Conservation (phyloP, 2,888 invertebrate genomes). For the Portevinia maculata region DNA sequence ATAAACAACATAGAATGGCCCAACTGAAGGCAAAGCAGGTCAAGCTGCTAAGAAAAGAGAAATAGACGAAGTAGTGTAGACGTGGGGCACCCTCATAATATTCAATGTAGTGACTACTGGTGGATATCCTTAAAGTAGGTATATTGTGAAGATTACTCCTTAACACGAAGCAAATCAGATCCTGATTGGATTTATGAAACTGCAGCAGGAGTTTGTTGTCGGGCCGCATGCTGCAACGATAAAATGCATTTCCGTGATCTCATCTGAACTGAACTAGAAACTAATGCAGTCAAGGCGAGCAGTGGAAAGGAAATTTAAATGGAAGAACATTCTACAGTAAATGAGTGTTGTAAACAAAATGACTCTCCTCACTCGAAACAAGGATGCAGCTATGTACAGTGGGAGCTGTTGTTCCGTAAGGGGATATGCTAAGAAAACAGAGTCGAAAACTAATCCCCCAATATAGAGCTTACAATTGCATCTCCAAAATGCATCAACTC, state of each 20-base stretch:
- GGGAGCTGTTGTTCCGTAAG: slow-evolving; percentile 5
- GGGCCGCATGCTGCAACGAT: slow-evolving; percentile 23
- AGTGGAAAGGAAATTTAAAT: slow-evolving; percentile 57
- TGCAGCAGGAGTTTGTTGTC: slow-evolving; percentile 47
- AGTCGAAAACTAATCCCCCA: too few relatives aligned
- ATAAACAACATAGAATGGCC: slow-evolving; percentile 48
- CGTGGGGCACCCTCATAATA: slow-evolving; percentile 20
- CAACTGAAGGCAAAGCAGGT: slow-evolving; percentile 52
- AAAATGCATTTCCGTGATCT: slow-evolving; percentile 47
- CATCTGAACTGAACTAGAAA: slow-evolving; percentile 23
- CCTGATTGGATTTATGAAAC: slow-evolving; percentile 72
- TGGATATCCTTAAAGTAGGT: slow-evolving; percentile 56
- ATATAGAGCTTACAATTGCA: too few relatives aligned
- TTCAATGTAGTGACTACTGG: neutral
- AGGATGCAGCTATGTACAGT: slow-evolving; percentile 21
- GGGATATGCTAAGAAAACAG: too few relatives aligned
- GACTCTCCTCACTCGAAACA: slow-evolving; percentile 31
- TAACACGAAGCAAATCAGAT: slow-evolving; percentile 68
- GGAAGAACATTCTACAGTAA: slow-evolving; percentile 61
- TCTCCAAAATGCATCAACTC: too few relatives aligned
- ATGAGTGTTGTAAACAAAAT: slow-evolving; percentile 65
- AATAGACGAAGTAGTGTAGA: slow-evolving; percentile 14
- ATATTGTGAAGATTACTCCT: slow-evolving; percentile 65
- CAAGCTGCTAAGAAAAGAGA: slow-evolving; percentile 42
- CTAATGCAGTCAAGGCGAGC: slow-evolving; percentile 28